These are phyloP conservation scores for Hemithea aestivaria DNA, from an alignment of 2,888 invertebrate genomes.

Conservation along the genomic window DNA sequence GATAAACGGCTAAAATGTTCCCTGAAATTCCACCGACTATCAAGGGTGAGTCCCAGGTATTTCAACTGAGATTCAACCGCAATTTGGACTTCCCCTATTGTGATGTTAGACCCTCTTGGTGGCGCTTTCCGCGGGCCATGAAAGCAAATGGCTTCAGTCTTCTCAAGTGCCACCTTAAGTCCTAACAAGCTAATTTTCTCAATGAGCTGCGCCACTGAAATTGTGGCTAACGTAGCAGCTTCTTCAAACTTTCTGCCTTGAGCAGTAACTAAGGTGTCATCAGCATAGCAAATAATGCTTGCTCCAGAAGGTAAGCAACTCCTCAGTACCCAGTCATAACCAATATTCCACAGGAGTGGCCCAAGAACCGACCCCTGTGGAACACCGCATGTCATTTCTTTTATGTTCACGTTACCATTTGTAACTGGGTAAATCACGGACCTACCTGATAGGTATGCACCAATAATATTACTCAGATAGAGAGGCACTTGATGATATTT, in stretches of 20 bases:
- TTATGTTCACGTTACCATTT: neutral
- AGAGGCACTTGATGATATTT: conserved; percentile 19
- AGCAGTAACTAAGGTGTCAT: conserved; percentile 5
- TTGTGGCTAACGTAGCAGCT: neutral
- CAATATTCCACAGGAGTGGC: conserved; percentile 22
- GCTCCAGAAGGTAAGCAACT: neutral
- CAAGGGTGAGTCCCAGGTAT: conserved; percentile 18
- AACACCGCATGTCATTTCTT: conserved; percentile 10
- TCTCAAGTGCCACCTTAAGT: conserved; percentile 2
- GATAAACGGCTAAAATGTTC: conserved; percentile 8
- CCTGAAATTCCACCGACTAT: conserved; percentile 13
- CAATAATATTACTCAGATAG: too few species aligned
- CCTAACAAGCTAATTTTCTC: too few species aligned
- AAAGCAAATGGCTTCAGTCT: too few species aligned
- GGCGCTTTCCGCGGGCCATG: too few species aligned
- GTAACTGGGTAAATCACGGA: neutral
- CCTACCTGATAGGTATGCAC: conserved; percentile 16
- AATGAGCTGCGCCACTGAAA: too few species aligned
- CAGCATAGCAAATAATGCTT: neutral
- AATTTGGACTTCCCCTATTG: too few species aligned
- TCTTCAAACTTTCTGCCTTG: conserved; percentile 6
- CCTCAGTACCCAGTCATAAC: conserved; percentile 10
- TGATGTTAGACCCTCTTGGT: too few species aligned
- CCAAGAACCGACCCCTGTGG: conserved; percentile 23
- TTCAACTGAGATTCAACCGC: conserved; percentile 8